These are phyloP conservation scores for Drosophila pseudoananassae DNA, from an alignment of 1,140 invertebrate species.

Conservation along the genomic window DNA sequence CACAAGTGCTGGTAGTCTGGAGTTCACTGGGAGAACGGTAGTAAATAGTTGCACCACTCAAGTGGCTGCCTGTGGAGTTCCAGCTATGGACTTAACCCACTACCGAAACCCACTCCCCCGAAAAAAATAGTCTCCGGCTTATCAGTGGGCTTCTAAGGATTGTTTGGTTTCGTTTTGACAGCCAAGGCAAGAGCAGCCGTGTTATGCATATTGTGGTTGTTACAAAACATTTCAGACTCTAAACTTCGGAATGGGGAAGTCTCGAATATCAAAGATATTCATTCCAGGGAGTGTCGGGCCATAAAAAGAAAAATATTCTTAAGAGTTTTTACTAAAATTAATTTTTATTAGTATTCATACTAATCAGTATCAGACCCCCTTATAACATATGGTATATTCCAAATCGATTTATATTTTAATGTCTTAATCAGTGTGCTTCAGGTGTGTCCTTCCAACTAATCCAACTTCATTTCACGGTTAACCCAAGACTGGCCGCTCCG, in stretches of 20 bases:
- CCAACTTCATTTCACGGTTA: slow-evolving; percentile 55
- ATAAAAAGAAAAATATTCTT: slow-evolving; percentile 8
- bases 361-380: neutral
- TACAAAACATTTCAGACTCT: slow-evolving; percentile 30
- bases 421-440: slow-evolving; percentile 1
- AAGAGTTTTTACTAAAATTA: neutral
- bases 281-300: slow-evolving; percentile 11
- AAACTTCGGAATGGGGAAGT: slow-evolving; percentile 10
- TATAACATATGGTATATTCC: neutral
- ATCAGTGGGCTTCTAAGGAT: slow-evolving; percentile 20
- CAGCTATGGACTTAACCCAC: slow-evolving; percentile 29
- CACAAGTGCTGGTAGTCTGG: slow-evolving; percentile 1
- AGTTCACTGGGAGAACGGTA: slow-evolving; percentile 47
- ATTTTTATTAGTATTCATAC: too few relatives aligned
- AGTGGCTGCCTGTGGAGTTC: slow-evolving; percentile 64
- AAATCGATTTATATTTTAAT: neutral
- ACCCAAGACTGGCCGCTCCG: slow-evolving; percentile 64
- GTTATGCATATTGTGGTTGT: slow-evolving; percentile 35
- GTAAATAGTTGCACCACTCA: slow-evolving; percentile 60
- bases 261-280: slow-evolving; percentile 32
- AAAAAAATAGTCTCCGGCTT: slow-evolving; percentile 5
- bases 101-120: slow-evolving; percentile 17
- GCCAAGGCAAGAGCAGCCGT: slow-evolving; percentile 20
- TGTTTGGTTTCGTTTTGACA: slow-evolving; percentile 72
- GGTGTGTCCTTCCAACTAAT: slow-evolving; percentile 43